phyloP scores from a whole-genome alignment of 1,140 invertebrate genomes.

The Rhopalosiphum maidis region DNA sequence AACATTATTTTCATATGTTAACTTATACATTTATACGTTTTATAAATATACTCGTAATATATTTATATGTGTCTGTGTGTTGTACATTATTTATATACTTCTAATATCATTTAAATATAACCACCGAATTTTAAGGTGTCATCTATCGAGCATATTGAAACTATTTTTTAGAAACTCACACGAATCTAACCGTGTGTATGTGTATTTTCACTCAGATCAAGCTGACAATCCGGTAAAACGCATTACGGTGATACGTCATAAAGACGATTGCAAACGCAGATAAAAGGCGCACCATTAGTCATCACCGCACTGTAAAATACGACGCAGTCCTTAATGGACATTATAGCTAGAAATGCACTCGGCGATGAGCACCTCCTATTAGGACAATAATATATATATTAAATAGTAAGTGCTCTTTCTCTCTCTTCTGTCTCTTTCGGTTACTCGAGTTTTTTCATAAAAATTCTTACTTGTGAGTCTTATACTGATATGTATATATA shows the following conservation, averaged over 20 bases:
- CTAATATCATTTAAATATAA: too few relatives aligned
- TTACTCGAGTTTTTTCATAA: background rate
- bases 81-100: too few relatives aligned
- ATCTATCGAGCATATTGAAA: background rate
- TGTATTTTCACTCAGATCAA: background rate
- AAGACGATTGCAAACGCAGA: background rate
- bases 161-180: background rate
- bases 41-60: background rate
- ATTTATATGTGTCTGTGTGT: background rate
- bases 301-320: background rate
- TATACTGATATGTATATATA: background rate
- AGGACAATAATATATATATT: background rate
- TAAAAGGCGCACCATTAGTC: slow-evolving; percentile 40
- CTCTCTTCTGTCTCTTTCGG: background rate
- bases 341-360: slow-evolving; percentile 3
- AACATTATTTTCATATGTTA: background rate
- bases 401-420: background rate
- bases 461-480: background rate
- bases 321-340: slow-evolving; percentile 22
- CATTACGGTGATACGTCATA: slow-evolving; percentile 37
- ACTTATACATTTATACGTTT: too few relatives aligned
- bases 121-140: too few relatives aligned
- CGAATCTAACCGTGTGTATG: background rate
- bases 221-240: slow-evolving; percentile 6
- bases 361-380: background rate